Base-by-base conservation (phyloP, 2,888 invertebrate genomes). In the Cerceris rybyensis region DNA sequence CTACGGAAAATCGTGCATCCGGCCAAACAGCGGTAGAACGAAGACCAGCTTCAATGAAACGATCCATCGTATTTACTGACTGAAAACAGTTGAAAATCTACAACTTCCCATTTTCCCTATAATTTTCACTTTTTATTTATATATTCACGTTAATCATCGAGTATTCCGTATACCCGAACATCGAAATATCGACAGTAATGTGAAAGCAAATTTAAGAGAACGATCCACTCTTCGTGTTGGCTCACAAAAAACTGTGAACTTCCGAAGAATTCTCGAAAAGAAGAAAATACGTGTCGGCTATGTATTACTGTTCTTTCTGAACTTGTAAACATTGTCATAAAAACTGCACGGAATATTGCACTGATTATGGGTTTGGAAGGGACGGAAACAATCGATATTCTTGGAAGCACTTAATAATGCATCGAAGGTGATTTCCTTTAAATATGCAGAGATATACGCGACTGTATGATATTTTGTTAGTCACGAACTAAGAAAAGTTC, bases 21-120 rank as follows among this genome's bases (percentile, higher is more conserved):
- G 83, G 81, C 83, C 75, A 83, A 41, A 70, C 64, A 0, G 63
- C 83, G 9, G 70, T 57, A 7, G 70, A 54, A 60, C 17, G 57
- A 9, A 83, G 80, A 0, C 71, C 60, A n/a, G 67, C 11, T 50
- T 68, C 50, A 11, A 80, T 64, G 0, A 60, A 50, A 2, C 39
- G 52, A 58, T 64, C 72, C 16, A 81, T 70, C 28, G 71, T 75
- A 17, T 14, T 79, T 11, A 42, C 55, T 6, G 64, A 1, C 11
- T 49, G 49, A 28, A 4, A 28, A 28, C 28, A 28, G 28, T 28
- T 28, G 50, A 72, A 72, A 46, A 57, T 11, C 1, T n/a, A 11
- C 0, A 6, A 43, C 42, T 28, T 9, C 0, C 6, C 14, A 5
- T 11, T 11, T 1, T 8, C 46, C 2, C 7, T 9, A 6, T 4